Percentiles rank a stretch among this genome's conserved stretches.
These are phyloP conservation scores for Pseudococcus longispinus DNA, from an alignment of 2,888 invertebrate species.

Conservation along the genomic window DNA sequence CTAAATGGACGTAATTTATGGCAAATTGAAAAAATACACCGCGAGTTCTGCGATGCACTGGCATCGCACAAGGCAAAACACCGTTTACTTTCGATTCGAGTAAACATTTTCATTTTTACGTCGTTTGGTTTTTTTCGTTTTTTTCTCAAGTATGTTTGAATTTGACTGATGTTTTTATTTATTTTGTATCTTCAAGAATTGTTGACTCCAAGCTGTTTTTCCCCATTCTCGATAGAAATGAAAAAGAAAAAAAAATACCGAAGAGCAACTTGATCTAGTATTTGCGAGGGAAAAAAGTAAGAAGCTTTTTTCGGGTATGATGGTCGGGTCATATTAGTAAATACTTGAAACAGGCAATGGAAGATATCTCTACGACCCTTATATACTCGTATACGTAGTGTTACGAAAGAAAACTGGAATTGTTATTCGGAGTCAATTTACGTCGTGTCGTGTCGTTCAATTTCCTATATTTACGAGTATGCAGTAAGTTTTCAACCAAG, in stretches of 20 bases:
- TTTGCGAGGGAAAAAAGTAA: background rate
- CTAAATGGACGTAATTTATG: slow-evolving; percentile 2
- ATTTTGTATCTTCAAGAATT: slow-evolving; percentile 15
- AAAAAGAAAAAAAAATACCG: background rate
- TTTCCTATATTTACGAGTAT: background rate
- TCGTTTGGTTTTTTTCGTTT: background rate
- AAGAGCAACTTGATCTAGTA: background rate
- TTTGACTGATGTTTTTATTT: slow-evolving; percentile 23
- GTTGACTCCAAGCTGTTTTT: background rate
- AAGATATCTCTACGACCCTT: background rate
- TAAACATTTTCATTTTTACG: slow-evolving; percentile 12
- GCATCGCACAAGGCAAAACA: background rate
- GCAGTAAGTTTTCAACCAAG: background rate
- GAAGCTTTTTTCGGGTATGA: background rate
- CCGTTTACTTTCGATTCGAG: slow-evolving; percentile 8
- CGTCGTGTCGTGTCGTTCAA: background rate
- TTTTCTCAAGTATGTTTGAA: slow-evolving; percentile 4
- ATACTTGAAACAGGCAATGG: background rate
- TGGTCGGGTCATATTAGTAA: background rate
- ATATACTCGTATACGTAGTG: background rate
- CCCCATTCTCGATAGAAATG: background rate
- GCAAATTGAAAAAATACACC: background rate
- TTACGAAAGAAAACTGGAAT: background rate
- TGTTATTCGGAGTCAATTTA: background rate
- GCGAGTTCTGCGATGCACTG: background rate